These are phyloP conservation scores for Bombyx huttoni DNA, from an alignment of 2,888 invertebrate genomes.

Conservation along the genomic window DNA sequence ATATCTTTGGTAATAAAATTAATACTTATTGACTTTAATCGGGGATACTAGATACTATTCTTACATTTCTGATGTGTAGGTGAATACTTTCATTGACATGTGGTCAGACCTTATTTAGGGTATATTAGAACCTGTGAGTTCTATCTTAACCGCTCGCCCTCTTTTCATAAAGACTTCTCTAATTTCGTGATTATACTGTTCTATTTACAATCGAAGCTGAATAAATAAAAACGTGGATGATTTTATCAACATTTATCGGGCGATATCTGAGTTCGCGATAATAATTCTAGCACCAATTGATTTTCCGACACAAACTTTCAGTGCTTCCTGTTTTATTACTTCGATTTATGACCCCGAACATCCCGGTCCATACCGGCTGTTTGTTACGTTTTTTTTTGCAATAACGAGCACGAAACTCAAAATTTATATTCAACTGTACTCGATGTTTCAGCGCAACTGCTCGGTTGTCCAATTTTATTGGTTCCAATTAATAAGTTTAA, in stretches of 20 bases:
- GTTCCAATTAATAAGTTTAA: background rate
- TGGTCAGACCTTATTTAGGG: no score
- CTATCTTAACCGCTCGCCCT: background rate
- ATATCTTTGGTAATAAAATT: no score
- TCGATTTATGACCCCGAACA: background rate
- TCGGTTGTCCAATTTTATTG: background rate
- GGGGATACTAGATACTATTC: no score
- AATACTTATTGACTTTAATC: no score
- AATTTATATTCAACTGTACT: background rate
- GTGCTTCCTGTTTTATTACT: background rate
- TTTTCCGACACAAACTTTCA: slow-evolving; percentile 36
- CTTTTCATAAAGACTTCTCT: background rate
- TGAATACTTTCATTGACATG: no score
- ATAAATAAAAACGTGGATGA: background rate
- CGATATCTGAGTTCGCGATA: background rate
- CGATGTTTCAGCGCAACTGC: background rate
- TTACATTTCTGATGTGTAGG: no score
- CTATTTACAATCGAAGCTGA: background rate
- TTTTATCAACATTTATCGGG: background rate
- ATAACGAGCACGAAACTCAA: background rate
- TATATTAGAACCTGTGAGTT: no score
- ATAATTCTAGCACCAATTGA: slow-evolving; percentile 39
- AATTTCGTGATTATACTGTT: background rate
- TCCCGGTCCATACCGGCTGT: background rate
- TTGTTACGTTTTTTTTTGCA: background rate